These are phyloP conservation scores for Iguana delicatissima DNA, from an alignment of 2,797 vertebrate genomes.

Conservation along the genomic window DNA sequence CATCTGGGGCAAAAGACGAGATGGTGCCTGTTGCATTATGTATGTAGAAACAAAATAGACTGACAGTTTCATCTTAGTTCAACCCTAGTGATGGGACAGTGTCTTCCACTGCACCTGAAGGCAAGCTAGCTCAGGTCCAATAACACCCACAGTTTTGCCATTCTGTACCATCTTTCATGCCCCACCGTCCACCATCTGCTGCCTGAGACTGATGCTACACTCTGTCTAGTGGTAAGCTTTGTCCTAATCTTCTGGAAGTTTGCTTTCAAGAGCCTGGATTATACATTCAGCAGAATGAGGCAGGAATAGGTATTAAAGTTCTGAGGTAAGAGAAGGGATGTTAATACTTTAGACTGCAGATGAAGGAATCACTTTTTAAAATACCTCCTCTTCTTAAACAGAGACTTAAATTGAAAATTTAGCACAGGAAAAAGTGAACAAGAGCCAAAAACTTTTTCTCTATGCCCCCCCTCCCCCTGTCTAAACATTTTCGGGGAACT, in stretches of 20 bases:
- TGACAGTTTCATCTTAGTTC: background rate
- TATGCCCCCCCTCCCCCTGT: too few species aligned
- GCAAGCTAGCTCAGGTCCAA: background rate
- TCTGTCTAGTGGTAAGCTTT: too few species aligned
- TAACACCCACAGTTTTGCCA: background rate
- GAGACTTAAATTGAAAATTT: background rate
- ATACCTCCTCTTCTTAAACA: background rate
- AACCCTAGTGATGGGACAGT: background rate
- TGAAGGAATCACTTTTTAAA: background rate
- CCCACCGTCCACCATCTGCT: too few species aligned
- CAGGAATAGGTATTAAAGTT: background rate
- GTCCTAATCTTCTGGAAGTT: background rate
- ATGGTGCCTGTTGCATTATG: background rate
- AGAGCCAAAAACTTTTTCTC: background rate
- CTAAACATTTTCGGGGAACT: too few species aligned
- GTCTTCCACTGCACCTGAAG: background rate
- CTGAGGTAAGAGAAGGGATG: background rate
- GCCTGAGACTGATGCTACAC: too few species aligned
- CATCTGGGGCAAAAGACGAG: background rate
- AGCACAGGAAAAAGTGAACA: background rate
- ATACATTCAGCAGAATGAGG: background rate
- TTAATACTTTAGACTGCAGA: background rate
- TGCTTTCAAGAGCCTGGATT: too few species aligned
- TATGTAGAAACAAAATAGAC: background rate
- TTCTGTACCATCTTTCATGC: too few species aligned